Conservation (phyloP, 2,888 invertebrate species). For the Andrena fulva region DNA sequence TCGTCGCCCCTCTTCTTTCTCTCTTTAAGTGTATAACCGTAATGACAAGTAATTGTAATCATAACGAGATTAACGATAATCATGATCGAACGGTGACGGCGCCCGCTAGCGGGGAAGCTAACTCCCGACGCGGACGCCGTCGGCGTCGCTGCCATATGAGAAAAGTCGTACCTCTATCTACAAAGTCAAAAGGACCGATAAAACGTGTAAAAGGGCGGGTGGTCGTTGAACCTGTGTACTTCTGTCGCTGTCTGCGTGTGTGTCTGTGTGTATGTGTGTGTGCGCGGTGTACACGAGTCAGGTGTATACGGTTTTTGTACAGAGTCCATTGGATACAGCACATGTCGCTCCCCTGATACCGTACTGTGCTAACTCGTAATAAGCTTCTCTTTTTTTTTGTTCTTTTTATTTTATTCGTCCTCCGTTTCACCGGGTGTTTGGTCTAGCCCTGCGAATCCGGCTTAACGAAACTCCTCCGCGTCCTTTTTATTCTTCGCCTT, state of each 20-base stretch:
- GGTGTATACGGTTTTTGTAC: slow-evolving; percentile 45
- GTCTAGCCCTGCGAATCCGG: neutral
- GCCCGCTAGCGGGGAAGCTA: slow-evolving; percentile 11
- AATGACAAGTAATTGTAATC: slow-evolving; percentile 62
- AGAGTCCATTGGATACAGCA: slow-evolving; percentile 50
- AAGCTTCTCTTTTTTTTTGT: slow-evolving; percentile 4
- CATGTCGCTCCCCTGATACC: slow-evolving; percentile 64
- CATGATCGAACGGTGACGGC: slow-evolving; percentile 59
- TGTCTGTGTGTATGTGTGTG: neutral
- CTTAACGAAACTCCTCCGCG: neutral
- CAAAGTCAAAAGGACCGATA: slow-evolving; percentile 74
- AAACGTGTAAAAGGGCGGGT: slow-evolving; percentile 76
- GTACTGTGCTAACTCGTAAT: slow-evolving; percentile 51
- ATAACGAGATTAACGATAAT: slow-evolving; percentile 70
- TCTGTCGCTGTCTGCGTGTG: slow-evolving; percentile 7
- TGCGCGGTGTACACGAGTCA: slow-evolving; percentile 5
- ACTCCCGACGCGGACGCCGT: slow-evolving; percentile 27
- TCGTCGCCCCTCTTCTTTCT: neutral
- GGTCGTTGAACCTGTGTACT: slow-evolving; percentile 63
- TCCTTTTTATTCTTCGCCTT: neutral
- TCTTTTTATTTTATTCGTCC: neutral
- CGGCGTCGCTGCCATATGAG: slow-evolving; percentile 57
- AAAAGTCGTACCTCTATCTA: slow-evolving; percentile 73
- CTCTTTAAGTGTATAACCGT: slow-evolving; percentile 41
- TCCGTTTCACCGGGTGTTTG: neutral